Percentiles rank a stretch among this genome's conserved stretches.
phyloP scores from a whole-genome alignment of 1,140 invertebrate genomes.

The Cydia pomonella region DNA sequence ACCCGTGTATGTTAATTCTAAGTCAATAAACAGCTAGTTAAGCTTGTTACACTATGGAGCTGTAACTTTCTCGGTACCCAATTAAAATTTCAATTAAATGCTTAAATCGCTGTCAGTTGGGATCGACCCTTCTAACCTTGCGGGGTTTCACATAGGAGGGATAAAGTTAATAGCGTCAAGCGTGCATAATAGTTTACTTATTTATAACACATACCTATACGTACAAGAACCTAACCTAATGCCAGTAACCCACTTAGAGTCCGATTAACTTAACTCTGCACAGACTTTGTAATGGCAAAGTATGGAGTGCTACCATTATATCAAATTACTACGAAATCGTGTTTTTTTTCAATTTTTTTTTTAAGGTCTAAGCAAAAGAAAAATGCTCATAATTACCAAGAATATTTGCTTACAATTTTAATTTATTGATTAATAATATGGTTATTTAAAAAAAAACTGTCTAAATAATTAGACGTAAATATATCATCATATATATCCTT shows the following conservation, averaged over 20 bases:
- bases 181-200: no score
- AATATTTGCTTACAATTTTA: no score
- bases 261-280: no score
- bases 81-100: constrained; percentile 59
- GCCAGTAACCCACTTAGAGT: no score
- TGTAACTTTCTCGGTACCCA: constrained; percentile 44
- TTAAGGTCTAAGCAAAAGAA: no score
- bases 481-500: not conserved
- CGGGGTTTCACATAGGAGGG: not conserved
- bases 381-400: no score
- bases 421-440: no score
- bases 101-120: constrained; percentile 50
- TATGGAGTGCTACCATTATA: no score
- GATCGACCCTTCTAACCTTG: constrained; percentile 45
- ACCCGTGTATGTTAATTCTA: constrained; percentile 13
- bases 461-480: not conserved
- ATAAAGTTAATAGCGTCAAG: constrained; percentile 3
- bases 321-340: no score
- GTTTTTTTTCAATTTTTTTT: no score
- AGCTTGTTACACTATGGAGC: constrained; percentile 29
- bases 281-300: no score
- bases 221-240: not conserved
- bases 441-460: not conserved
- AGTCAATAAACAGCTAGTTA: constrained; percentile 14
- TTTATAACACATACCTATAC: not conserved